Conservation (phyloP, 1,140 invertebrate genomes). For the Cherax destructor region DNA sequence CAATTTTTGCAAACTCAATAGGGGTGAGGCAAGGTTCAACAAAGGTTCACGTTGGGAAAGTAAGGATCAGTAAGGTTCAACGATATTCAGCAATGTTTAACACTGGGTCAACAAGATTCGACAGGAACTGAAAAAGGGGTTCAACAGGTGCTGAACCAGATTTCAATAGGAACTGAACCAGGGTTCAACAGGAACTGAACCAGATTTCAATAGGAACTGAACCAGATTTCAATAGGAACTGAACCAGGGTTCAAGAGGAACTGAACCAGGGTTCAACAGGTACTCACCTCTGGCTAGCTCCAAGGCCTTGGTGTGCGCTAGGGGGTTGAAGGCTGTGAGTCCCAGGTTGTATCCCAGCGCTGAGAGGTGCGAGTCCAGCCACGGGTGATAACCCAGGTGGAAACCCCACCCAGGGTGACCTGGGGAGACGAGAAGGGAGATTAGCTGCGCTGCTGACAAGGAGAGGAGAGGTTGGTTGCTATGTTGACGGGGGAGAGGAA, state of each 20-base stretch:
- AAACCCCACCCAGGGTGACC: slow-evolving; percentile 62
- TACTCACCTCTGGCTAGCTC: slow-evolving; percentile 55
- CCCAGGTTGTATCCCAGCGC: slow-evolving; percentile 58
- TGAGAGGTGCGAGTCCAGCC: slow-evolving; percentile 59
- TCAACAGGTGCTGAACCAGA: too few species aligned
- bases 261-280: not conserved
- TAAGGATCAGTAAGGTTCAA: too few species aligned
- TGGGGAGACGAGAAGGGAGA: not conserved
- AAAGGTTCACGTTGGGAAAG: too few species aligned
- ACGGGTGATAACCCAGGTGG: slow-evolving; percentile 58
- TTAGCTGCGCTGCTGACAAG: not conserved
- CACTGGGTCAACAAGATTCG: too few species aligned
- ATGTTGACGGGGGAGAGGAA: not conserved
- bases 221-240: not conserved
- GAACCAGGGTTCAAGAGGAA: not conserved
- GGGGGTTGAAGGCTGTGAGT: slow-evolving; percentile 54
- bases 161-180: too few species aligned
- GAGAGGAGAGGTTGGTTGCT: not conserved
- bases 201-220: too few species aligned
- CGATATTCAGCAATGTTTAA: too few species aligned
- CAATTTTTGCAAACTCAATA: too few species aligned
- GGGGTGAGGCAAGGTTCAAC: too few species aligned
- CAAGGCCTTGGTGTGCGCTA: slow-evolving; percentile 62
- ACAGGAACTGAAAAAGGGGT: too few species aligned
- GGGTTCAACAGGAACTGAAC: too few species aligned